Base-by-base conservation (phyloP, 1,140 invertebrate genomes). In the Danaus melanippus region DNA sequence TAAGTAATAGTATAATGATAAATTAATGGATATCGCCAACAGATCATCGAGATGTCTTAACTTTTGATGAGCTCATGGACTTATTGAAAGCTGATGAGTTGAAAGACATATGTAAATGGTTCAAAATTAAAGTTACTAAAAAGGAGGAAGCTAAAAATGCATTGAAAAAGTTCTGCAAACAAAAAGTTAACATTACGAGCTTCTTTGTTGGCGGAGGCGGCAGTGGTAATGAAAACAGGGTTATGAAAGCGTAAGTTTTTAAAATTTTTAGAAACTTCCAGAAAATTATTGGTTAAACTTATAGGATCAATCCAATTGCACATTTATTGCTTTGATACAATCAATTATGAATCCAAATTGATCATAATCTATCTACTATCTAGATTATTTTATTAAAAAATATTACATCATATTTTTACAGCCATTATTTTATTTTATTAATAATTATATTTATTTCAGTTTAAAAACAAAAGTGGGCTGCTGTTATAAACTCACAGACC, bases 401-500 rank as follows among this genome's bases (percentile, higher is more conserved):
- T 32, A 32, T 32, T 15, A 15, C 15, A 15, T 3, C 1, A 15
- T 3, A 15, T 12, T 48, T 46, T 41, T 12, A 50, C 10, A 41
- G 17, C 40, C 8, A 32, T 15, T 15, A 32, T 21, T 17, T 44
- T 21, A 44, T 47, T 10, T 2, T 47, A 43, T 10, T 32, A 40
- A 17, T 6, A 46, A 9, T 40, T 45, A 39, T 21, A 53, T 61
- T 48, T 55, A 21, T 79, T 78, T 58, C 65, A 85, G 80, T n/a
- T 54, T 85, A 17, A 60, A 53, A 50, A 5, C 10, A 21, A 77
- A 74, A 51, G 51, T 64, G 17, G 80, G 80, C 0, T 5, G 40
- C 6, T 81, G 77, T 53, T 85, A 75, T 41, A 80, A 66, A 52
- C 52, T 86, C 8, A 65, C 73, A 42, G 61, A 76, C 10, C 8